Percentiles rank a stretch among this genome's conserved stretches.
These are phyloP conservation scores for Eurystomus glaucurus DNA, from an alignment of 2,797 vertebrate species.

Conservation along the genomic window DNA sequence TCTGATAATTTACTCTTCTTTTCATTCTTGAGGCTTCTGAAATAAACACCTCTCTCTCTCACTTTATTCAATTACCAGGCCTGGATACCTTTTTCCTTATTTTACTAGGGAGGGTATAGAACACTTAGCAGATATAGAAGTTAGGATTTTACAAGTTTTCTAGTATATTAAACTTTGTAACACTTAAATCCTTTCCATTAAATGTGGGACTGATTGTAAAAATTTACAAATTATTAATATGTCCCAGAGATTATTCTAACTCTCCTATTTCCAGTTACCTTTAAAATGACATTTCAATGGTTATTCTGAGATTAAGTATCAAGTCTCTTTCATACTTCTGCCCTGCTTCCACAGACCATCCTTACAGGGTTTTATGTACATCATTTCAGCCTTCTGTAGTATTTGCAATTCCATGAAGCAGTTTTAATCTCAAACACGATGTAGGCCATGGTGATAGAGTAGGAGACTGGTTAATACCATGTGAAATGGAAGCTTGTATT, in stretches of 20 bases:
- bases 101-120: background rate
- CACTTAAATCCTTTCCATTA: background rate
- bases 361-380: background rate
- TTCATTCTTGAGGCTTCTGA: background rate
- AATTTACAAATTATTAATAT: background rate
- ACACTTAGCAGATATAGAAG: background rate
- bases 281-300: background rate
- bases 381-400: background rate
- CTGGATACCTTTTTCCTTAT: background rate
- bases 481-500: slow-evolving; percentile 23
- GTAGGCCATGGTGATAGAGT: background rate
- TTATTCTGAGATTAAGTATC: background rate
- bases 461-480: background rate
- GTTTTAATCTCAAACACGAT: background rate
- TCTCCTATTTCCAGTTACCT: background rate
- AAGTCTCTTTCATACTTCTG: background rate
- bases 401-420: background rate
- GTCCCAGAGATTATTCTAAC: background rate
- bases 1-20: slow-evolving; percentile 22
- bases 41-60: background rate
- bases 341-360: background rate
- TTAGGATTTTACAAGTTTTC: slow-evolving; percentile 4
- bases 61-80: background rate
- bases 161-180: background rate
- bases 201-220: background rate